These are phyloP conservation scores for Folsomia manolachei DNA, from an alignment of 2,888 invertebrate genomes.

Conservation along the genomic window DNA sequence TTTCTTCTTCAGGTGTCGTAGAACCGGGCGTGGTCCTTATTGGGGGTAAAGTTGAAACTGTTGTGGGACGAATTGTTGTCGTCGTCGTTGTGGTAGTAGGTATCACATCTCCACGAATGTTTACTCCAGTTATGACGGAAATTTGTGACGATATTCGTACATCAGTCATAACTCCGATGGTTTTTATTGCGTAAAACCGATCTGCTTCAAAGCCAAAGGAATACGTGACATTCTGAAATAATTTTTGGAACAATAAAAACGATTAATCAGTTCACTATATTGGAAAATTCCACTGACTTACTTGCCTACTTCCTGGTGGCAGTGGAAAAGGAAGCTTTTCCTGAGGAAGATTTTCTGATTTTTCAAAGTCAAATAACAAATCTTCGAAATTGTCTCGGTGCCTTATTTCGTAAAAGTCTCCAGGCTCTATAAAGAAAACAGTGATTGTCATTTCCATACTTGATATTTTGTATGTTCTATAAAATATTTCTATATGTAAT, in stretches of 20 bases:
- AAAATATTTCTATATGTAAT: too few relatives aligned
- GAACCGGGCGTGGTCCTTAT: background rate
- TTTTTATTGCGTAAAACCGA: background rate
- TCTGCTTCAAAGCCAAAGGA: background rate
- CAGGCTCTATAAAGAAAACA: background rate
- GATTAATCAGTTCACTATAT: too few relatives aligned
- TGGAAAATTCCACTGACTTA: too few relatives aligned
- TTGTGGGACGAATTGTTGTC: background rate
- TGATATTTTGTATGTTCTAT: too few relatives aligned
- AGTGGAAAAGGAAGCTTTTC: background rate
- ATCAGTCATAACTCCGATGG: too few relatives aligned
- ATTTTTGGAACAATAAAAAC: constrained; percentile 32
- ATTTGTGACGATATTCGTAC: too few relatives aligned
- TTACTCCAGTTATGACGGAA: background rate
- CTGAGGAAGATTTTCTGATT: background rate
- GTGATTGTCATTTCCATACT: background rate
- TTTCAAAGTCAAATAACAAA: background rate
- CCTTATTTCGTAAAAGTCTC: background rate
- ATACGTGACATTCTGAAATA: background rate
- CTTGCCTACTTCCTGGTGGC: background rate
- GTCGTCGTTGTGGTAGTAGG: background rate
- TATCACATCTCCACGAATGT: background rate
- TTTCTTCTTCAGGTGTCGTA: background rate
- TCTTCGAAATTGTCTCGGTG: background rate
- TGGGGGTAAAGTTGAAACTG: background rate